Evolutionary conservation across 2,797 vertebrate species (phyloP), one percentile per base, ranked within the genome.

Genomic region (Cuniculus paca): DNA sequence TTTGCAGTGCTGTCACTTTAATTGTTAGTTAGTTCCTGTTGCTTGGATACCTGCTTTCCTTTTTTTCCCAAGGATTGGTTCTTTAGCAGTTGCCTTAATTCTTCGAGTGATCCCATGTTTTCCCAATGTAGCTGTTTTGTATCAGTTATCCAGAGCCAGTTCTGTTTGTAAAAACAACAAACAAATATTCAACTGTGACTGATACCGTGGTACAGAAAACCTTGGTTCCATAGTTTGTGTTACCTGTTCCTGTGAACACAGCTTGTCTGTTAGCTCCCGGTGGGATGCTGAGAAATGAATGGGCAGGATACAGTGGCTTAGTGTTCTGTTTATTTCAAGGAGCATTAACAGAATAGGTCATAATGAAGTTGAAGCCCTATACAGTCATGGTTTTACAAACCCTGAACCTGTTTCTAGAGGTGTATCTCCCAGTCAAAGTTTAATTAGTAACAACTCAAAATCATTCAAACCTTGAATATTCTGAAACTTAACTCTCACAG

Each of bases 251-350:
- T 94, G 60, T 74, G 17, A 93, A 82, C 0, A 80, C 80, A 94
- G 88, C 13, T 98, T 88, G 88, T 97, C 91, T 97, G 86, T 90
- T 94, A 93, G 72, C 96, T 90, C 83, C 89, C 93, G 83, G 77
- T 81, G 96, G 56, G 87, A 75, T 93, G 61, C 86, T 19, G 61
- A 82, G 85, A 95, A 92, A 91, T 89, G 91, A 95, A 96, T 97
- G 92, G 91, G 96, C 2, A 86, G 48, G 19, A 94, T 94, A 50
- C 14, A 92, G 63, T 95, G 95, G 81, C 10, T 96, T 50, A 96
- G 65, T 85, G 85, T 39, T 79, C 95, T 86, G 72, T 95, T 97
- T 70, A 88, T 92, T 58, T 96, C 79, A 42, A 75, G 63, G 91
- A 42, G 79, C 90, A 87, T 58, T 93, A 26, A 78, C 60, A 78